These are phyloP conservation scores for Nixonia krombeini DNA, from an alignment of 1,140 invertebrate species.

Conservation along the genomic window DNA sequence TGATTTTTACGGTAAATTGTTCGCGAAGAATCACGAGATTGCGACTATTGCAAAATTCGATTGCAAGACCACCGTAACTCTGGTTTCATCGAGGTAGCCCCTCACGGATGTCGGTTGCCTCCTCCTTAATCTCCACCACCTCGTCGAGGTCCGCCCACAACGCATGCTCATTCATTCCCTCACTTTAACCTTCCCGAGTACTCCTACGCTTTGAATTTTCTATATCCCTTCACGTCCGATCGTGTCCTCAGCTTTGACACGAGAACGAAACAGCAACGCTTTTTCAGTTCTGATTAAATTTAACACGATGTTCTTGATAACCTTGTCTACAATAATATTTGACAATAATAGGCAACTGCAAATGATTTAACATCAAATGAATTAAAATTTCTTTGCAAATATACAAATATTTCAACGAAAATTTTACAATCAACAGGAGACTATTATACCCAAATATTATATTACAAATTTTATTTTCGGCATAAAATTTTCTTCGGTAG, in stretches of 20 bases:
- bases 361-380: too few species aligned
- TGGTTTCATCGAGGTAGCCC: slow-evolving; percentile 54
- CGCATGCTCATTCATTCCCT: slow-evolving; percentile 55
- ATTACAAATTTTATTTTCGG: too few species aligned
- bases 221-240: slow-evolving; percentile 1
- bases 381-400: too few species aligned
- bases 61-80: slow-evolving; percentile 41
- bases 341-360: too few species aligned
- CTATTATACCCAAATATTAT: too few species aligned
- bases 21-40: background rate
- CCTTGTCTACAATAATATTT: too few species aligned
- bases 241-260: background rate
- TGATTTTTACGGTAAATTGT: background rate
- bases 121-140: slow-evolving; percentile 68
- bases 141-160: slow-evolving; percentile 67
- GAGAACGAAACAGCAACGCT: background rate
- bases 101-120: slow-evolving; percentile 57
- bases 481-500: too few species aligned
- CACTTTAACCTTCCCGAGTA: slow-evolving; percentile 34
- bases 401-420: too few species aligned
- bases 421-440: too few species aligned
- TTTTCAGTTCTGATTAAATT: slow-evolving; percentile 3
- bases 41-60: background rate
- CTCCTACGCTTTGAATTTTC: slow-evolving; percentile 11
- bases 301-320: too few species aligned